A percentile compares a stretch with the other conserved stretches of the same genome.
phyloP scores from a whole-genome alignment of 2,113 vertebrate genomes.

The Piliocolobus tephrosceles region DNA sequence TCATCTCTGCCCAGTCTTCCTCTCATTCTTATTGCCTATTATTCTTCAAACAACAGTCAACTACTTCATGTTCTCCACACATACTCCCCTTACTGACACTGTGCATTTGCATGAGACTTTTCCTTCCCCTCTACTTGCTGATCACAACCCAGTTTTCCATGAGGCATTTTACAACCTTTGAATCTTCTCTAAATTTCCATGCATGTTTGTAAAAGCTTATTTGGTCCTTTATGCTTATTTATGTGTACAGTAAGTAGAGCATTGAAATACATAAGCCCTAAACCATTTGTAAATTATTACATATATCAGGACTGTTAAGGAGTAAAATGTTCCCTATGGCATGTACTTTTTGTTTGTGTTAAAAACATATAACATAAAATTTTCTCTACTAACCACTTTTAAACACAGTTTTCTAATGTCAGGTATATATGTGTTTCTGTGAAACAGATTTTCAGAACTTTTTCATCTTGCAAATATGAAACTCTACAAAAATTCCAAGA shows the following conservation, averaged over 20 bases:
- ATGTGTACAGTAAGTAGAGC: neutral
- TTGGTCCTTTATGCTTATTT: neutral
- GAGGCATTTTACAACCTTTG: neutral
- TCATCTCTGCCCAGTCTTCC: neutral
- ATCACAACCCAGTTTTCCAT: neutral
- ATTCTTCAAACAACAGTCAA: neutral
- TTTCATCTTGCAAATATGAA: neutral
- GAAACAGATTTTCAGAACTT: neutral
- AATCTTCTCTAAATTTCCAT: neutral
- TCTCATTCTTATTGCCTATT: neutral
- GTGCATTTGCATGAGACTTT: neutral
- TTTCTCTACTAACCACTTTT: neutral
- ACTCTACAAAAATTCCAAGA: neutral
- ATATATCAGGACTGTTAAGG: neutral
- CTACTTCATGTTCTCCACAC: neutral
- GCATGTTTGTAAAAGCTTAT: neutral
- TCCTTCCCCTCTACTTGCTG: neutral
- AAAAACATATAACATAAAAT: neutral
- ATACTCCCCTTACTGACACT: neutral
- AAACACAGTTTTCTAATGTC: neutral
- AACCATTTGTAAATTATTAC: neutral
- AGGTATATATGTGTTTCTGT: neutral
- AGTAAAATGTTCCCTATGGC: neutral
- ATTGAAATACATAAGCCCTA: neutral
- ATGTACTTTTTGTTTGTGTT: neutral